Base-by-base conservation (phyloP, 2,797 vertebrate genomes). In the Limosa lapponica region DNA sequence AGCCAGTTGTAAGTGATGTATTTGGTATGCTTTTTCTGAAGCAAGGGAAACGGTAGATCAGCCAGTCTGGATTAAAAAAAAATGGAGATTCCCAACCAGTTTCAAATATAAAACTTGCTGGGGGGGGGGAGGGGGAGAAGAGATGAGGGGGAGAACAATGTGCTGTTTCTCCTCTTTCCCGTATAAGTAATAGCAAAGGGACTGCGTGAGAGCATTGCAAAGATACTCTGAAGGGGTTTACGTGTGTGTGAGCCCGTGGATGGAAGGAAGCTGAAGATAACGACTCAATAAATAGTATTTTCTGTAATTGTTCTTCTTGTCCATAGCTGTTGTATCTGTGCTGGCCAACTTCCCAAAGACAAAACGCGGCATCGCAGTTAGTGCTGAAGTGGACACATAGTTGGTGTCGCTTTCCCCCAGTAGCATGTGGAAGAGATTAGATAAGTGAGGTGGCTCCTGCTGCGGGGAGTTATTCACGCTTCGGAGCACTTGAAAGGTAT, bases 381-480 rank as follows among this genome's bases (percentile, higher is more conserved):
- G 64, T 28, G 89, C 79, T 37, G 61, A 65, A 74, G 69, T 9
- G 67, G 72, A 27, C 92, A 81, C 57, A 6, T 64, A 54, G 44
- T 49, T 11, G 37, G 43, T 61, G 74, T 74, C 22, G 1, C 74
- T 58, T 92, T 85, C 19, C 43, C 16, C 25, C 49, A 5, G 75
- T 7, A 90, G 69, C 79, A 59, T n/a, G 75, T 65, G 91, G 87
- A 78, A 75, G 61, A 93, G 84, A 93, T 96, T 48, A 93, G 88
- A 82, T 93, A 89, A 81, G 61, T 5, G 75, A 81, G 92, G 83
- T 59, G 89, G 59, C 84, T 94, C 52, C 84, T 71, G 89, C 74
- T 73, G 67, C 10, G 25, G 55, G 30, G 22, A 55, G 48, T 70
- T 91, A 46, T 43, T 90, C 87, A 59, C 66, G 78, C 95, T 70